These are phyloP conservation scores for Eudorcas thomsonii DNA, from an alignment of 2,113 vertebrate species.

Conservation along the genomic window DNA sequence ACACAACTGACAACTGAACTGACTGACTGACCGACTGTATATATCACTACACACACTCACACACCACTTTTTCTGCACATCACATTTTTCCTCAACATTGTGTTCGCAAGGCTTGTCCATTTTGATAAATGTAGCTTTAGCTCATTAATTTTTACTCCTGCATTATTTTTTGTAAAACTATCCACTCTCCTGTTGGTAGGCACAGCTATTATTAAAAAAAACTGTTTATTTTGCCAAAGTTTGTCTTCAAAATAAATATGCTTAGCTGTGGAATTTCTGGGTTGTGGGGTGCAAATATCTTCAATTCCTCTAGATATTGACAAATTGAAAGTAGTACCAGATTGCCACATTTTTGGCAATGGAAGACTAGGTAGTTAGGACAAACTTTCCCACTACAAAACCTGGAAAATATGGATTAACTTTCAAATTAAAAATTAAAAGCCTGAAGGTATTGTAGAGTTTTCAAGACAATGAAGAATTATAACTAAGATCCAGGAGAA, in stretches of 20 bases:
- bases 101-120: background rate
- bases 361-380: background rate
- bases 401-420: background rate
- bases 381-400: background rate
- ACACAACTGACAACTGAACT: background rate
- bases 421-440: slow-evolving; percentile 29
- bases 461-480: background rate
- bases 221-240: background rate
- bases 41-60: background rate
- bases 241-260: background rate
- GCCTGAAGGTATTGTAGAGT: background rate
- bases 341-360: background rate
- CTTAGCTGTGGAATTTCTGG: background rate
- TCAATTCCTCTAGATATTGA: background rate
- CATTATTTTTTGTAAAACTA: background rate
- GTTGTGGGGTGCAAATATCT: background rate
- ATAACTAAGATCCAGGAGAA: background rate
- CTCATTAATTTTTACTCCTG: background rate
- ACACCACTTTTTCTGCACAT: background rate
- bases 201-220: background rate
- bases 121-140: background rate
- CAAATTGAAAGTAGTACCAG: background rate
- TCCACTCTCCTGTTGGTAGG: background rate
- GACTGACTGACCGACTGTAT: background rate
- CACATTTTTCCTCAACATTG: background rate